phyloP scores from a whole-genome alignment of 2,113 vertebrate genomes.

The Pangasianodon hypophthalmus region DNA sequence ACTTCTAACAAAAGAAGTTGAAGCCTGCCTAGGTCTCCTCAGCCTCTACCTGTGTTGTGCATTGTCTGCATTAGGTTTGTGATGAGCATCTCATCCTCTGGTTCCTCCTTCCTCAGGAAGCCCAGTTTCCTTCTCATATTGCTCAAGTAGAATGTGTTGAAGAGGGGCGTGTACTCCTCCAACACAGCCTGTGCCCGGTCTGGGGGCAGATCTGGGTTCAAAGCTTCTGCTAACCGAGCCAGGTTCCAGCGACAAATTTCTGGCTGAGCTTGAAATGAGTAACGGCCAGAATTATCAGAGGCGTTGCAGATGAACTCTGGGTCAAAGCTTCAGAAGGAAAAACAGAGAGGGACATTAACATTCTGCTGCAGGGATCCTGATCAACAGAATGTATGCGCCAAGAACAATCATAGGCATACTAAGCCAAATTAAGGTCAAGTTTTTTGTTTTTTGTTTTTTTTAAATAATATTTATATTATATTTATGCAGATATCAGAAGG shows the following conservation, averaged over 20 bases:
- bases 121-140: slow-evolving; percentile 95
- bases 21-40: slow-evolving; percentile 13
- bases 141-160: slow-evolving; percentile 81
- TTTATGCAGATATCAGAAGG: neutral
- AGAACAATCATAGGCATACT: neutral
- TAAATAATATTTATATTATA: neutral
- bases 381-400: neutral
- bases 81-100: slow-evolving; percentile 82
- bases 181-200: slow-evolving; percentile 76
- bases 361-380: neutral
- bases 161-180: slow-evolving; percentile 82
- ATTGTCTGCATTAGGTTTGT: slow-evolving; percentile 88
- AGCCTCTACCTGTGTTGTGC: slow-evolving; percentile 82
- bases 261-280: slow-evolving; percentile 89
- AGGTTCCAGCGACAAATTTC: slow-evolving; percentile 95
- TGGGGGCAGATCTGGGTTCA: slow-evolving; percentile 85
- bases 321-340: slow-evolving; percentile 80
- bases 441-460: neutral
- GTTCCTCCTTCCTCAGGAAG: slow-evolving; percentile 76
- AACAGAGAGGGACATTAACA: neutral
- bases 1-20: neutral
- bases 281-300: slow-evolving; percentile 88
- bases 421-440: neutral
- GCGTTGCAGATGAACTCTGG: slow-evolving; percentile 92
- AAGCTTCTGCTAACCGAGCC: slow-evolving; percentile 86